These are phyloP conservation scores for Mionectes macconnelli DNA, from an alignment of 2,113 vertebrate species.

Conservation along the genomic window DNA sequence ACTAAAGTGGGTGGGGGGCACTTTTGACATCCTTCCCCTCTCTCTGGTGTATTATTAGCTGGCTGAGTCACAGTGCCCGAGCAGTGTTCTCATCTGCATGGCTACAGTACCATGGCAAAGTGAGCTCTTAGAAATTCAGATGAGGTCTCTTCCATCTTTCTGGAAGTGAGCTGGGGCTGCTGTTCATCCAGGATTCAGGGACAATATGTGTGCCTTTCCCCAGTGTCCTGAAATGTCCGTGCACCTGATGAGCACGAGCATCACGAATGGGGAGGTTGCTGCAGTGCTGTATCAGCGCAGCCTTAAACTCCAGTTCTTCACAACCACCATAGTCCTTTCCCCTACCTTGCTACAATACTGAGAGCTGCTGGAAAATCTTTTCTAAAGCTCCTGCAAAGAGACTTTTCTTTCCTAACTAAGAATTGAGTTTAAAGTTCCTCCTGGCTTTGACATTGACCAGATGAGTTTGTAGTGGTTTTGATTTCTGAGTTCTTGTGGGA, in stretches of 20 bases:
- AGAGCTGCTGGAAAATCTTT: background rate
- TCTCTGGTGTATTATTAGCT: background rate
- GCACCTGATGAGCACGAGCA: background rate
- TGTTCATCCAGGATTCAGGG: fast-evolving
- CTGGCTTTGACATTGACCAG: background rate
- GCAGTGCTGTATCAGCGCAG: background rate
- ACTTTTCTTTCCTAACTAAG: background rate
- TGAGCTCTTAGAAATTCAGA: background rate
- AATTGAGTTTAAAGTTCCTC: background rate
- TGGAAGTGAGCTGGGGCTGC: background rate
- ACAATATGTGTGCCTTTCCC: background rate
- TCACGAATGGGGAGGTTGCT: background rate
- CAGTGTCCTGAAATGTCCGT: fast-evolving
- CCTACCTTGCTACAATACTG: background rate
- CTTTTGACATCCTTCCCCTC: background rate
- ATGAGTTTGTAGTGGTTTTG: background rate
- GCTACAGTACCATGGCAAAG: fast-evolving
- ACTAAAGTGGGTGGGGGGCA: background rate
- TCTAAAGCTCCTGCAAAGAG: background rate
- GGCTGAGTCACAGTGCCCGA: background rate
- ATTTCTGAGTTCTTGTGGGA: background rate
- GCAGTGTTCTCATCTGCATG: background rate
- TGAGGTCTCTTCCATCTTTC: background rate
- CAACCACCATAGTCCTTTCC: background rate
- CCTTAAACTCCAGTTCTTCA: background rate